Percentiles rank a stretch among this genome's conserved stretches.
Evolutionary conservation across 2,797 vertebrate species (phyloP).

Genomic region (Sternotherus odoratus): DNA sequence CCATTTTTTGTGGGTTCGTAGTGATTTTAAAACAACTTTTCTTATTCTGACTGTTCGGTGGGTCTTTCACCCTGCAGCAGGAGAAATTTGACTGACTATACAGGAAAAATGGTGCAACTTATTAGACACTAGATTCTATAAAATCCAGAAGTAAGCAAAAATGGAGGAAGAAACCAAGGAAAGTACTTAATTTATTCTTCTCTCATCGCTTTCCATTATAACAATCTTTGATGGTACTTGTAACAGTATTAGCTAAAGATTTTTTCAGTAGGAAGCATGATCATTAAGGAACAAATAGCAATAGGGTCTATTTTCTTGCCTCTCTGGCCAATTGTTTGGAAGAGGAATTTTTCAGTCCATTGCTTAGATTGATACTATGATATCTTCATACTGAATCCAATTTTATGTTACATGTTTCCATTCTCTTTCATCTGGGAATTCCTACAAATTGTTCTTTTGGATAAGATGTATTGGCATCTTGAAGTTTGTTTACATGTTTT

Average conservation of each 20-base stretch:
- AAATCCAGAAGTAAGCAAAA: background rate
- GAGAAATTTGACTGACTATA: background rate
- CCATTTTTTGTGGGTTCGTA: rapidly evolving
- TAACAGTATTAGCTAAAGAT: background rate
- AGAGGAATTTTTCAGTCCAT: background rate
- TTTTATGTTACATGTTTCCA: constrained; percentile 2
- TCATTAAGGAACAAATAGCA: background rate
- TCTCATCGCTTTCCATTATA: background rate
- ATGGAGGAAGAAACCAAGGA: background rate
- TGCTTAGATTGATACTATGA: rapidly evolving
- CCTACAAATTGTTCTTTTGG: background rate
- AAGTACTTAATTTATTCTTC: background rate
- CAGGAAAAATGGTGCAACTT: background rate
- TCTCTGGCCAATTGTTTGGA: background rate
- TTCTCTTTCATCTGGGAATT: background rate
- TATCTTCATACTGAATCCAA: background rate
- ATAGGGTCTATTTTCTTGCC: background rate
- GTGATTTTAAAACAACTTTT: background rate
- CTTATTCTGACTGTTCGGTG: background rate
- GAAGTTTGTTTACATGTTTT: constrained; percentile 45
- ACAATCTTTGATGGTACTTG: background rate
- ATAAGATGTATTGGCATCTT: background rate
- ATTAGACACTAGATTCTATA: background rate
- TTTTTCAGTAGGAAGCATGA: background rate
- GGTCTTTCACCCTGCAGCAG: rapidly evolving